phyloP scores from a whole-genome alignment of 2,888 invertebrate genomes.

The Abrostola triplasia region DNA sequence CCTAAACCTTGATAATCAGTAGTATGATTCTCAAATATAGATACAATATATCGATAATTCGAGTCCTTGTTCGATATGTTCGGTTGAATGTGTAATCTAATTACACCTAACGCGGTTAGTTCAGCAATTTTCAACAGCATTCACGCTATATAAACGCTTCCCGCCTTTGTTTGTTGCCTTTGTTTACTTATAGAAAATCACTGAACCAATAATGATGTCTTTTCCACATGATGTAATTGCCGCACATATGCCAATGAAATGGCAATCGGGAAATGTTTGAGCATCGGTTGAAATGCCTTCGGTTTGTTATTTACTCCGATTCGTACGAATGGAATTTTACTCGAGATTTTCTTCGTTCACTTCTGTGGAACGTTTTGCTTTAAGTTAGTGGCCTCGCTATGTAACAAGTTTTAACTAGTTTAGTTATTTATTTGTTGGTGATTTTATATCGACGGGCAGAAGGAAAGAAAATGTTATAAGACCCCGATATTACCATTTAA shows the following conservation, averaged over 20 bases:
- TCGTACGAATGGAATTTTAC: not conserved
- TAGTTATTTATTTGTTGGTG: too few relatives aligned
- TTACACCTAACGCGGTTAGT: slow-evolving; percentile 37
- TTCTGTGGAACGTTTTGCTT: too few relatives aligned
- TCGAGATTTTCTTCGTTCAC: not conserved
- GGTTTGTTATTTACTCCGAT: slow-evolving; percentile 23
- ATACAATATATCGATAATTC: slow-evolving; percentile 18
- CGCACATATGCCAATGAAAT: slow-evolving; percentile 16
- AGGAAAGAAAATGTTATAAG: too few relatives aligned
- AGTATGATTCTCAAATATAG: slow-evolving; percentile 10
- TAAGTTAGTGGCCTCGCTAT: too few relatives aligned
- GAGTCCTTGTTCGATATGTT: slow-evolving; percentile 24
- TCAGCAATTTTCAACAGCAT: slow-evolving; percentile 35
- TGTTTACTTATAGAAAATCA: slow-evolving; percentile 49
- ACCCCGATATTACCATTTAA: too few relatives aligned
- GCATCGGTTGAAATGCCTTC: slow-evolving; percentile 11
- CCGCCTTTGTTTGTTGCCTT: slow-evolving; percentile 38
- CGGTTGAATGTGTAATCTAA: slow-evolving; percentile 44
- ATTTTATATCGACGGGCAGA: too few relatives aligned
- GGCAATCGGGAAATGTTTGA: slow-evolving; percentile 18
- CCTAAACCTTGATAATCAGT: not conserved
- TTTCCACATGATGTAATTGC: slow-evolving; percentile 48
- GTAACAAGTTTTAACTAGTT: too few relatives aligned
- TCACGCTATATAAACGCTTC: slow-evolving; percentile 30
- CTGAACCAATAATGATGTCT: slow-evolving; percentile 48